Percentiles rank a stretch among this genome's conserved stretches.
Conservation (phyloP, 2,888 invertebrate species). For the Camponotus fellah region DNA sequence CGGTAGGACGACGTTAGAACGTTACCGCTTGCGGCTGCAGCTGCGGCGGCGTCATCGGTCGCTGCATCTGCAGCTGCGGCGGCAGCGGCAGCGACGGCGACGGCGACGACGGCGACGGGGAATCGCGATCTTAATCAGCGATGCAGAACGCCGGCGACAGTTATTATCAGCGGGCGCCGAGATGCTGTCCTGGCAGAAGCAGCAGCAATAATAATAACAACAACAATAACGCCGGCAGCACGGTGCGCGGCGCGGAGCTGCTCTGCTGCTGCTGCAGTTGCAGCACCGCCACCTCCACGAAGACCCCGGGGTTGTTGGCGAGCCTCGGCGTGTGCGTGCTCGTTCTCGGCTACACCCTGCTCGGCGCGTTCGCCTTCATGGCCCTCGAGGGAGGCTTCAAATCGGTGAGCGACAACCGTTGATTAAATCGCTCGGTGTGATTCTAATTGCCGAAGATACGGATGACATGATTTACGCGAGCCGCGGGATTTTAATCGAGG, state of each 20-base stretch:
- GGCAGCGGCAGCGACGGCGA: conserved; percentile 72
- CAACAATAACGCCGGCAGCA: conserved; percentile 69
- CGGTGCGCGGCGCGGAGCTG: conserved; percentile 82
- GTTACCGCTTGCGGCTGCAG: conserved; percentile 79
- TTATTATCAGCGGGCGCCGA: conserved; percentile 82
- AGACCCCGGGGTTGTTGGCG: conserved; percentile 90
- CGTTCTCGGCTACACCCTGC: conserved; percentile 95
- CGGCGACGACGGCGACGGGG: conserved; percentile 61
- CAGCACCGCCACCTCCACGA: conserved; percentile 86
- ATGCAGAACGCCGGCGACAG: conserved; percentile 81
- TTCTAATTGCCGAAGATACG: neutral
- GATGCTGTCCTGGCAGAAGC: conserved; percentile 81
- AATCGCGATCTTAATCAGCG: conserved; percentile 50
- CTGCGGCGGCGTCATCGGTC: conserved; percentile 73
- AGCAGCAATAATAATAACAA: conserved; percentile 61
- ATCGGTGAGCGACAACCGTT: conserved; percentile 70
- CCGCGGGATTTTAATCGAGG: neutral
- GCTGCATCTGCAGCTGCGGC: conserved; percentile 76
- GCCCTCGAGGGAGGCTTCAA: conserved; percentile 91
- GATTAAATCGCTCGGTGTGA: neutral
- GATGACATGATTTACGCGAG: neutral
- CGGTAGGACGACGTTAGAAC: conserved; percentile 73
- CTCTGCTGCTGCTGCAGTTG: conserved; percentile 88
- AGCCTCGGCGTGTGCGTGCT: conserved; percentile 94
- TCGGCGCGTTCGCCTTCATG: conserved; percentile 97